Evolutionary conservation across 2,113 vertebrate genomes (phyloP).

Genomic region (Bungarus multicinctus): DNA sequence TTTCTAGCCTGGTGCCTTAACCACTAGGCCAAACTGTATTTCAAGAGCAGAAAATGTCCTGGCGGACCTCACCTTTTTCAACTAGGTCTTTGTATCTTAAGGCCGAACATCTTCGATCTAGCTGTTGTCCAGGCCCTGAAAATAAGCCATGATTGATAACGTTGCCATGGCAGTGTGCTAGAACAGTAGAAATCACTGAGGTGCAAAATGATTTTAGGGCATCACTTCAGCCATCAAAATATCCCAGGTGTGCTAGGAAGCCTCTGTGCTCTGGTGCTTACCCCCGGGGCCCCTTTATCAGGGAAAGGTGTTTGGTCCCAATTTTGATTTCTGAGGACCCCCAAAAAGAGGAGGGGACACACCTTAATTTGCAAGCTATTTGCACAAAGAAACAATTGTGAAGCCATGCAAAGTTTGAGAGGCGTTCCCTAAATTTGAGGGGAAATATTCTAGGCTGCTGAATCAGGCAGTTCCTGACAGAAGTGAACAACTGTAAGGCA

Average conservation of each 20-base stretch:
- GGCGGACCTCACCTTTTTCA: too few species aligned
- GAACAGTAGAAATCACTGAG: background rate
- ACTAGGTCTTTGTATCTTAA: background rate
- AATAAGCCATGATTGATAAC: background rate
- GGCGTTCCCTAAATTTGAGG: background rate
- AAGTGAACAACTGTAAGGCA: background rate
- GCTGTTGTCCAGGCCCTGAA: background rate
- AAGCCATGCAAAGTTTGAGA: rapidly evolving
- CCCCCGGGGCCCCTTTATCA: background rate
- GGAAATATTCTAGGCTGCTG: background rate
- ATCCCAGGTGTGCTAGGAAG: background rate
- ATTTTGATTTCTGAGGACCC: background rate
- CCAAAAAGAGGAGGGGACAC: background rate
- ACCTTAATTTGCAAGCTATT: background rate
- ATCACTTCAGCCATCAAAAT: background rate
- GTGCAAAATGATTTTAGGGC: background rate
- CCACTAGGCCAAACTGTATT: background rate
- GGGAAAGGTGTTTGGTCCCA: background rate
- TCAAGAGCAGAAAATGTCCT: background rate
- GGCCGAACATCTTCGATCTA: background rate
- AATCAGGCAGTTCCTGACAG: background rate
- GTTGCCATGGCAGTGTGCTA: background rate
- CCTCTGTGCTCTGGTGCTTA: background rate
- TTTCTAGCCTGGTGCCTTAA: background rate
- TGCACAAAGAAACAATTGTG: background rate